phyloP scores from a whole-genome alignment of 2,797 vertebrate genomes.

The Oreortyx pictus region DNA sequence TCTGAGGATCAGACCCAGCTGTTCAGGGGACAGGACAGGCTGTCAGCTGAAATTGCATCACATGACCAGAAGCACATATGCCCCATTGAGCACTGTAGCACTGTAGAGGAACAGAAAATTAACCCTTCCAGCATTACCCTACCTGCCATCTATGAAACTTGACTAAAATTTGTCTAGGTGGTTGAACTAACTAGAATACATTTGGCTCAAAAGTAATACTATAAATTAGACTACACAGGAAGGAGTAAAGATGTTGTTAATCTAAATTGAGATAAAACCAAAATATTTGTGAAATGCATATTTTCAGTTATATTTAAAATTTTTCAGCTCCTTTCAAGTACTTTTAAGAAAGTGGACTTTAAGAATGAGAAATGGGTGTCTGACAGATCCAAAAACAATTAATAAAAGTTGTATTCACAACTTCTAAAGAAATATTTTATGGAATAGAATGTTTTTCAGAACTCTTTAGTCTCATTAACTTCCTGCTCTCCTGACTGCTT shows the following conservation, averaged over 20 bases:
- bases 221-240: not conserved
- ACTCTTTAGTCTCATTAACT: not conserved
- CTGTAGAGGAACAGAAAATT: slow-evolving; percentile 25
- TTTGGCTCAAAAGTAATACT: not conserved
- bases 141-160: not conserved
- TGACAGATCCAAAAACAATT: not conserved
- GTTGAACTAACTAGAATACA: not conserved
- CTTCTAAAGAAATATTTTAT: not conserved
- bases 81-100: slow-evolving; percentile 30
- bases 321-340: not conserved
- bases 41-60: slow-evolving; percentile 69
- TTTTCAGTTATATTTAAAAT: not conserved
- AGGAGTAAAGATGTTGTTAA: not conserved
- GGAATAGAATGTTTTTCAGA: not conserved
- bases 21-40: slow-evolving; percentile 50
- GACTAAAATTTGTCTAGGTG: not conserved
- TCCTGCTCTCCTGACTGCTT: not conserved
- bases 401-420: not conserved
- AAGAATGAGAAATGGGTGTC: not conserved
- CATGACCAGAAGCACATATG: slow-evolving; percentile 57
- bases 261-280: not conserved
- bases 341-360: not conserved
- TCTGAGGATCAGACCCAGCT: slow-evolving; percentile 60
- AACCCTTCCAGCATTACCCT: slow-evolving; percentile 28
- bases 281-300: not conserved